Base-by-base conservation (phyloP, 2,113 vertebrate genomes). In the Neomonachus schauinslandi region DNA sequence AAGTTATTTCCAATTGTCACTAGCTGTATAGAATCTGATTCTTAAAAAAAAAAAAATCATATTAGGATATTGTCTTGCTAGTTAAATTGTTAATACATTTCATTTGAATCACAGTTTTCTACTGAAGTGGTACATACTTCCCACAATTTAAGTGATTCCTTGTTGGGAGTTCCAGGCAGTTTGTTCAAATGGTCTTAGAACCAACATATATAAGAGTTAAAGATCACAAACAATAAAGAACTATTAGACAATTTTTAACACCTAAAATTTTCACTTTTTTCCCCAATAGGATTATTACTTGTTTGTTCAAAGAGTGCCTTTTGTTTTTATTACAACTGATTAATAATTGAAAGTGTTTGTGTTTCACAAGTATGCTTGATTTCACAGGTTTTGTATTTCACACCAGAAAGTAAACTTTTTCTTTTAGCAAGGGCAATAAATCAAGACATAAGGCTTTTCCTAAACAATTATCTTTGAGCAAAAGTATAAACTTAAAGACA, bases 321-420 rank as follows among this genome's bases (percentile, higher is more conserved):
- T 97, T 69, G 65, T 80, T 95, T 97, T 96, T 46, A 61, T 92
- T 95, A 79, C 33, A 76, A 76, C 14, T 61, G 61, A 92, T 92
- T 96, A 96, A 97, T 95, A 97, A 90, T 94, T 53, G 16, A 88
- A 96, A 97, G 97, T 94, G 88, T 97, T 96, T 96, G 86, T 79
- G 76, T 95, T 98, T 97, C 92, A 94, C 80, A 97, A 95, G 57
- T 96, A 61, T 51, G 57, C 51, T 96, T 96, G 57, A 97, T 97
- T 96, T 97, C 95, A 95, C 79, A 94, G 71, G 79, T 97, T 71
- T 98, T 93, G 15, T 65, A 59, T 96, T 95, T 97, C 94, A 96
- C 92, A 94, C 74, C 87, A 91, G 36, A 96, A 94, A 94, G 74
- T 81, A 92, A 98, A 92, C n/a, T 42, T 31, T 82, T 96, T 94